These are phyloP conservation scores for Ariopsis seemanni DNA, from an alignment of 2,113 vertebrate genomes.

Conservation along the genomic window DNA sequence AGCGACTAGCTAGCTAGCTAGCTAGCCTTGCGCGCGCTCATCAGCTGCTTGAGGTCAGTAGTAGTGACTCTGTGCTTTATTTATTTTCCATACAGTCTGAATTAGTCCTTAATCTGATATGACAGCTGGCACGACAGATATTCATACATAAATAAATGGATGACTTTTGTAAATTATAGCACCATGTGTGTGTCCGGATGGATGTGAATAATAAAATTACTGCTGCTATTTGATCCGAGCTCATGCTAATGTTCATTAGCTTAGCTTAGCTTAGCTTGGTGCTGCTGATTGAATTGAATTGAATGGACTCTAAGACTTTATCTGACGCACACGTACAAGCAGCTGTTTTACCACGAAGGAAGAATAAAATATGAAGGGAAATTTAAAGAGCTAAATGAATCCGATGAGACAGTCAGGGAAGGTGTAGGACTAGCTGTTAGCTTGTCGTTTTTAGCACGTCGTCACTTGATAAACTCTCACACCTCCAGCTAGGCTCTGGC, in stretches of 20 bases:
- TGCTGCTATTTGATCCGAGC: constrained; percentile 28
- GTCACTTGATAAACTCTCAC: background rate
- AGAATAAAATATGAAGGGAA: background rate
- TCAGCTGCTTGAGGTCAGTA: constrained; percentile 47
- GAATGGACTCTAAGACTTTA: background rate
- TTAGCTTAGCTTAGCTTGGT: background rate
- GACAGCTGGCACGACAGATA: background rate
- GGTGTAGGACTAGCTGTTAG: constrained; percentile 7
- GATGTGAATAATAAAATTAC: constrained; percentile 29
- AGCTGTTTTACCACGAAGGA: background rate
- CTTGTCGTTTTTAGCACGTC: background rate
- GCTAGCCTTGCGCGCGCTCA: background rate
- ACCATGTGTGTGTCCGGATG: constrained; percentile 20
- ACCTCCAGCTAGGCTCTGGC: background rate
- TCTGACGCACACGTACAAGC: background rate
- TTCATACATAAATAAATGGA: background rate
- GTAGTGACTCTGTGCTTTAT: background rate
- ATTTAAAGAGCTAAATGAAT: too few species aligned
- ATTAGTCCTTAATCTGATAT: background rate
- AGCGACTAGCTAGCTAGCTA: background rate
- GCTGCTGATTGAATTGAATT: background rate
- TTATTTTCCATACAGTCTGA: background rate
- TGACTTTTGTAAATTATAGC: background rate
- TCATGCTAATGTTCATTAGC: constrained; percentile 13
- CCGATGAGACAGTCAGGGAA: too few species aligned